Evolutionary conservation across 2,888 invertebrate genomes (phyloP).

Genomic region (Myopa testacea): DNA sequence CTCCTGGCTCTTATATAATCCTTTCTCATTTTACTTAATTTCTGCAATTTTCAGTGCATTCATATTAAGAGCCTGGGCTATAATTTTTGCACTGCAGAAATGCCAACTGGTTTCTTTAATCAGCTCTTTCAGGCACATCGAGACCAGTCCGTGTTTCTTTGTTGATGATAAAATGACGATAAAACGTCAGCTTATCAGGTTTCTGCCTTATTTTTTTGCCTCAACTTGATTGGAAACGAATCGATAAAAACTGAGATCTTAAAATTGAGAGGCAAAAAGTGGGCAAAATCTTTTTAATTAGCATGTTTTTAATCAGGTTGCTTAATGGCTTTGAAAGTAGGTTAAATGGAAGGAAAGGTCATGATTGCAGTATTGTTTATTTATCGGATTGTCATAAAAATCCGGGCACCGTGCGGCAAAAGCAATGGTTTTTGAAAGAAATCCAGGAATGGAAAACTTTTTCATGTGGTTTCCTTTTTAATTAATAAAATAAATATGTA

Average conservation of each 20-base stretch:
- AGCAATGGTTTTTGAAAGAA: too few species aligned
- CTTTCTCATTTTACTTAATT: not conserved
- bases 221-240: not conserved
- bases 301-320: not conserved
- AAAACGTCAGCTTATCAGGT: slow-evolving; percentile 6
- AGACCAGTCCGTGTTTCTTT: not conserved
- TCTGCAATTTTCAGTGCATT: not conserved
- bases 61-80: not conserved
- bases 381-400: too few species aligned
- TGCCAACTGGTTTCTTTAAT: not conserved
- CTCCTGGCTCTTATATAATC: not conserved
- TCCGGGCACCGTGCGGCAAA: too few species aligned
- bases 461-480: too few species aligned
- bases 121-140: not conserved
- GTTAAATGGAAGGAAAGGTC: not conserved
- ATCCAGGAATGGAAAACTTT: too few species aligned
- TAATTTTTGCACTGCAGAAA: not conserved
- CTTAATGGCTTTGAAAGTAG: not conserved
- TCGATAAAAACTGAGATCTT: not conserved
- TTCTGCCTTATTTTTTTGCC: not conserved
- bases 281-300: not conserved
- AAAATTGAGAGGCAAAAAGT: not conserved
- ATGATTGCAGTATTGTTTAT: not conserved
- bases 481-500: not conserved
- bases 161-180: not conserved